Conservation (phyloP, 1,140 invertebrate genomes). For the Orchesella cincta region DNA sequence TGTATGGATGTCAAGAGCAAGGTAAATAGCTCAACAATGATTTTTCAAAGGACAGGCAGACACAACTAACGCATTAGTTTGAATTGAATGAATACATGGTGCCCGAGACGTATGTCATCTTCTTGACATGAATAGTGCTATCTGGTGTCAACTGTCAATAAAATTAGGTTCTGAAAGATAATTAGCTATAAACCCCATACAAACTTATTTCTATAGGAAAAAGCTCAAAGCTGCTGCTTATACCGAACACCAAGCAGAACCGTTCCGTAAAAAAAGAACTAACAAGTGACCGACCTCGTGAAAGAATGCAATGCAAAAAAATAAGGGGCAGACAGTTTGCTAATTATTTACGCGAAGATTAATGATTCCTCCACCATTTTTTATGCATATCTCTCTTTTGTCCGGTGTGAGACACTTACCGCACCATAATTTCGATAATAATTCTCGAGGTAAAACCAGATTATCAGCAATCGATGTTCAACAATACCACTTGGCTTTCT, state of each 20-base stretch:
- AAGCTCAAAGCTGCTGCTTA: too few relatives aligned
- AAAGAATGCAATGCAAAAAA: neutral
- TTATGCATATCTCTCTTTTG: neutral
- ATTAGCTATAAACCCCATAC: too few relatives aligned
- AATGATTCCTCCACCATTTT: neutral
- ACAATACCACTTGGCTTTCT: too few relatives aligned
- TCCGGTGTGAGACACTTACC: too few relatives aligned
- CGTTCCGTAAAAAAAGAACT: neutral
- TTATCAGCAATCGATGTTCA: too few relatives aligned
- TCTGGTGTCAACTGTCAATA: neutral
- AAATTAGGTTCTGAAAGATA: too few relatives aligned
- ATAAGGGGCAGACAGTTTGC: conserved; percentile 5
- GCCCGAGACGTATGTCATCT: neutral
- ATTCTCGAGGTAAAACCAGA: too few relatives aligned
- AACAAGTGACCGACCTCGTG: neutral
- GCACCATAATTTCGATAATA: too few relatives aligned
- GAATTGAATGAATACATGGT: neutral
- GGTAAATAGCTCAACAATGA: too few relatives aligned
- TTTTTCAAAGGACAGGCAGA: too few relatives aligned
- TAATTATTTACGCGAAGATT: neutral
- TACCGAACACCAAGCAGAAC: neutral
- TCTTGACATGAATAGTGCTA: neutral
- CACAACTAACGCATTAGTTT: neutral
- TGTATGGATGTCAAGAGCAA: too few relatives aligned
- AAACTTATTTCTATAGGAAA: too few relatives aligned